These are phyloP conservation scores for Scelioninae gen. 1 DNA, from an alignment of 2,888 invertebrate species.

Conservation along the genomic window DNA sequence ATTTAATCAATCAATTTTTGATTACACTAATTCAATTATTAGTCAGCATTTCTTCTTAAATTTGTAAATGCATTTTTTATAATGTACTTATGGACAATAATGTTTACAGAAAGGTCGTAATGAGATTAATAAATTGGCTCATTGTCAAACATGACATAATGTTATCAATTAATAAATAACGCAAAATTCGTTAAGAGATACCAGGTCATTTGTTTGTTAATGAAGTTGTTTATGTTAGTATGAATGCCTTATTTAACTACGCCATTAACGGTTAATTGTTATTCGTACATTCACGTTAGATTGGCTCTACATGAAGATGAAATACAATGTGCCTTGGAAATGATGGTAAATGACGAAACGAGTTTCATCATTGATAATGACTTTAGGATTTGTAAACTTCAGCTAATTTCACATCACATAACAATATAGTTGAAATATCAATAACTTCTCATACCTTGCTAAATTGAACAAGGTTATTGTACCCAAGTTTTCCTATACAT, in stretches of 20 bases:
- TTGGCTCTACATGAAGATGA: constrained; percentile 37
- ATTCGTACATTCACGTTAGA: constrained; percentile 35
- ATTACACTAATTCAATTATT: too few species aligned
- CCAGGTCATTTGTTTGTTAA: constrained; percentile 24
- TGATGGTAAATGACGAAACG: constrained; percentile 27
- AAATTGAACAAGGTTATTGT: constrained; percentile 31
- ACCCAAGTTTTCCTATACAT: constrained; percentile 23
- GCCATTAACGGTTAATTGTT: constrained; percentile 49
- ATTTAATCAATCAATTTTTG: too few species aligned
- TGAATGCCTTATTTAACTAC: constrained; percentile 15
- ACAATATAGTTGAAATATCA: constrained; percentile 27
- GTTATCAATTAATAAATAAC: constrained; percentile 7
- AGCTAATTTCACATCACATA: constrained; percentile 36
- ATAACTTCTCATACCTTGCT: constrained; percentile 32
- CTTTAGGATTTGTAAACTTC: constrained; percentile 18
- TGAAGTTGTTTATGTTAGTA: constrained; percentile 15
- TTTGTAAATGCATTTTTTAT: too few species aligned
- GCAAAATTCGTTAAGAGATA: constrained; percentile 16
- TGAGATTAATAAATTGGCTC: background rate
- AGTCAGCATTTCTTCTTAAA: too few species aligned
- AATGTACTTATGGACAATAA: background rate
- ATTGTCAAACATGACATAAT: background rate
- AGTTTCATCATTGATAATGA: constrained; percentile 32
- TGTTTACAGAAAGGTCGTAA: background rate
- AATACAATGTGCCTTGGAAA: constrained; percentile 18